Evolutionary conservation across 2,113 vertebrate genomes (phyloP).

Genomic region (Laterallus jamaicensis): DNA sequence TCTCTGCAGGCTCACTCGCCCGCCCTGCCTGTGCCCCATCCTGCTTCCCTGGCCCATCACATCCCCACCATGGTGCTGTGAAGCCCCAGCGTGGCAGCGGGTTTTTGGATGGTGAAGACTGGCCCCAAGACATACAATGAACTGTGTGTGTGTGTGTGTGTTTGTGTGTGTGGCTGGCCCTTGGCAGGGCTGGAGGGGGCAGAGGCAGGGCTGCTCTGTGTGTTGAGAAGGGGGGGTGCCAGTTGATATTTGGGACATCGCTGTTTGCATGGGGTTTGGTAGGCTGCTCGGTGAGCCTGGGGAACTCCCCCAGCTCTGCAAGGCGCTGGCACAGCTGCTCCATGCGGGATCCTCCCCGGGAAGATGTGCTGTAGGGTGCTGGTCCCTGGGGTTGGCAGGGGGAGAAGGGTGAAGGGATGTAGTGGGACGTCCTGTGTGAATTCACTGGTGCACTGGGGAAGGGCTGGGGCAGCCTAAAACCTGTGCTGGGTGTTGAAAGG

Average conservation of each 20-base stretch:
- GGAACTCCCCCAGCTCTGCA: not conserved
- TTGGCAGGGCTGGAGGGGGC: not conserved
- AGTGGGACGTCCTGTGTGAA: rapidly evolving
- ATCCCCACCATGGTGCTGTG: conserved; percentile 93
- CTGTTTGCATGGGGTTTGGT: rapidly evolving
- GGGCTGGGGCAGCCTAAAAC: not conserved
- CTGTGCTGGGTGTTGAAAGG: not conserved
- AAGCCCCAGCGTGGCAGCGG: not conserved
- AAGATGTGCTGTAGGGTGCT: rapidly evolving
- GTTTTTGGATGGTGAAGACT: not conserved
- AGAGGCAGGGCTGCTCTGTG: not conserved
- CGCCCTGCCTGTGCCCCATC: conserved; percentile 83
- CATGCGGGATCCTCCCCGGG: rapidly evolving
- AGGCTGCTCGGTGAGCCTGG: rapidly evolving
- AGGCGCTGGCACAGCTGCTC: not conserved
- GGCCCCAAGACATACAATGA: not conserved
- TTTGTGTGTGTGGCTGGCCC: not conserved
- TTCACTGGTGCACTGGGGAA: rapidly evolving
- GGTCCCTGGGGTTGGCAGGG: not conserved
- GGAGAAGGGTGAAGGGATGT: not conserved
- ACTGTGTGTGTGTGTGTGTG: too few relatives aligned
- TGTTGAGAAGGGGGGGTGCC: not conserved
- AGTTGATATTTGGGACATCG: not conserved
- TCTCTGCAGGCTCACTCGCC: conserved; percentile 79
- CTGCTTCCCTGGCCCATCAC: conserved; percentile 85